These are phyloP conservation scores for Phrynocephalus guinanensis DNA, from an alignment of 2,797 vertebrate species.

Conservation along the genomic window DNA sequence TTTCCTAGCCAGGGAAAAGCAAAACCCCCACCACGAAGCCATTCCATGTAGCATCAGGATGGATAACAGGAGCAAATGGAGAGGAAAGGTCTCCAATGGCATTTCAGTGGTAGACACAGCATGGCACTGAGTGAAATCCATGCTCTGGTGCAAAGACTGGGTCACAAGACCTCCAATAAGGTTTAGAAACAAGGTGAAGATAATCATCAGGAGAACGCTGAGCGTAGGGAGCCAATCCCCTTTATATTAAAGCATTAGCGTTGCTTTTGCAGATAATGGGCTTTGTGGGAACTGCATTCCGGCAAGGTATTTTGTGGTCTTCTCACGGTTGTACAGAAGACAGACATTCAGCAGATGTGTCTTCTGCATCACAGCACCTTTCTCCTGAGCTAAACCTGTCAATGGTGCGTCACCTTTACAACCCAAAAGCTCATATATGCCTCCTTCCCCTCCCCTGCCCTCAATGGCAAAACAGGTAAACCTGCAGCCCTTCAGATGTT, in stretches of 20 bases:
- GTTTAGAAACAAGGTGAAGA: not conserved
- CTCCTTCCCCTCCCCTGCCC: not conserved
- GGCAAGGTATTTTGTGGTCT: not conserved
- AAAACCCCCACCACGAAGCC: not conserved
- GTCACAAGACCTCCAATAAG: not conserved
- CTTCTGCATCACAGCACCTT: not conserved
- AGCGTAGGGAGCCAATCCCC: too few relatives aligned
- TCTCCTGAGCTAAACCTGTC: not conserved
- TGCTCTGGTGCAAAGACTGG: not conserved
- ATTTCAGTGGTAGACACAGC: not conserved
- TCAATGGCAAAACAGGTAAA: not conserved
- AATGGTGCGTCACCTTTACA: not conserved
- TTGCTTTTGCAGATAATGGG: not conserved
- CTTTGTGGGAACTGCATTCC: not conserved
- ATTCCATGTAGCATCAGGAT: not conserved
- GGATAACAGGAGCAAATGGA: not conserved
- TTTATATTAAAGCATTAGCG: not conserved
- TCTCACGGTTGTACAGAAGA: too few relatives aligned
- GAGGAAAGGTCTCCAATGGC: not conserved
- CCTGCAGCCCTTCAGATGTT: not conserved
- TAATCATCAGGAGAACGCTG: not conserved
- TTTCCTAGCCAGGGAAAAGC: not conserved
- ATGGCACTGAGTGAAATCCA: not conserved
- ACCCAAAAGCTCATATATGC: not conserved
- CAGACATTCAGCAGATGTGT: not conserved